Conservation (phyloP, 2,888 invertebrate genomes). For the Chrysolina oricalcia region DNA sequence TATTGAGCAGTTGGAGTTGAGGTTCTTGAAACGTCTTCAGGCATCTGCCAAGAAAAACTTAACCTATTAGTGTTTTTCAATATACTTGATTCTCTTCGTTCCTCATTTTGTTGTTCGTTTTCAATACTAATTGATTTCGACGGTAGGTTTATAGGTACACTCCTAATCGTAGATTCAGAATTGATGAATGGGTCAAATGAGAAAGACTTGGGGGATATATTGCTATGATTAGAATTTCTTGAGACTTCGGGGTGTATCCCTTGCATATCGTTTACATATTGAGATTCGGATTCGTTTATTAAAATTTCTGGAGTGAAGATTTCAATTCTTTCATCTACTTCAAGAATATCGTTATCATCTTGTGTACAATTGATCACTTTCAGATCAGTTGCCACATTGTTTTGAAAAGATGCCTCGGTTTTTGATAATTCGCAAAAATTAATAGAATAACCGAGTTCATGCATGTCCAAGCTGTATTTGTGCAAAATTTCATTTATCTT, state of each 20-base stretch:
- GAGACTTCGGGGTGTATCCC: neutral
- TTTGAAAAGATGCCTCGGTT: neutral
- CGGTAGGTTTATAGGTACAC: neutral
- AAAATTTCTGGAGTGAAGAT: neutral
- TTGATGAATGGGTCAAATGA: neutral
- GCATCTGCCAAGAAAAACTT: neutral
- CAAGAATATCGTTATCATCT: conserved; percentile 13
- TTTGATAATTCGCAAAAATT: conserved; percentile 5
- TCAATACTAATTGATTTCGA: neutral
- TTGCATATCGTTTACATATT: neutral
- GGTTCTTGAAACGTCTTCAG: neutral
- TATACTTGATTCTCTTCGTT: too few species aligned
- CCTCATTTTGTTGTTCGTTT: neutral
- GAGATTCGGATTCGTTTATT: neutral
- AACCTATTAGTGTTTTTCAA: too few species aligned
- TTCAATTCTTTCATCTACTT: conserved; percentile 2
- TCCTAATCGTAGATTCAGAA: neutral
- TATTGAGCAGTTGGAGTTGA: neutral
- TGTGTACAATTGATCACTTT: neutral
- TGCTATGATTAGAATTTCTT: neutral
- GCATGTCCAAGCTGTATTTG: conserved; percentile 53
- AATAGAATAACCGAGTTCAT: conserved; percentile 38
- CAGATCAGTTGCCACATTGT: conserved; percentile 5
- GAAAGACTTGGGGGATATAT: neutral
- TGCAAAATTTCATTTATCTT: conserved; percentile 57